Evolutionary conservation across 2,888 invertebrate species (phyloP).

Genomic region (Drosophila monieri): DNA sequence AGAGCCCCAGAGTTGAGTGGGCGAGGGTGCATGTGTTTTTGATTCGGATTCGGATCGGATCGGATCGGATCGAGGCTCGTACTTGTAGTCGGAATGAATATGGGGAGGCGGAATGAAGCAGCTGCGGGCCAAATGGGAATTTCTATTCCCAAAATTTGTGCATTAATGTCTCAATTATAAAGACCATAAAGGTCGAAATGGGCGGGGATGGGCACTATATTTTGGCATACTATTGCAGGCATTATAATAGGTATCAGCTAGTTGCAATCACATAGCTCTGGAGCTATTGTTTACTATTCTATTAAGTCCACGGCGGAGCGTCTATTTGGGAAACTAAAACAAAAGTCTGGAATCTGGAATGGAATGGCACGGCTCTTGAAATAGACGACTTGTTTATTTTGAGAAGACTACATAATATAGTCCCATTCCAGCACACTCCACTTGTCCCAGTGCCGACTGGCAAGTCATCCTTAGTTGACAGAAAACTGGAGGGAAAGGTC

Average conservation of each 20-base stretch:
- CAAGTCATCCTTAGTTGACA: conserved; percentile 12
- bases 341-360: neutral
- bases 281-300: neutral
- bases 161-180: neutral
- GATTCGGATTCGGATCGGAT: conserved; percentile 11
- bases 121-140: conserved; percentile 36
- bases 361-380: neutral
- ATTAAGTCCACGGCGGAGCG: neutral
- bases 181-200: neutral
- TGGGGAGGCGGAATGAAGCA: conserved; percentile 28
- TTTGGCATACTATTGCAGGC: neutral
- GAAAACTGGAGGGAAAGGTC: conserved; percentile 3
- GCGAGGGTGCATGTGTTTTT: conserved; percentile 29
- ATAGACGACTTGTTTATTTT: neutral
- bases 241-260: neutral
- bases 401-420: no score
- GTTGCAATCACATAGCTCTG: neutral
- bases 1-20: conserved; percentile 15
- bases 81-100: neutral
- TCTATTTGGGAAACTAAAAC: neutral
- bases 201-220: neutral
- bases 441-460: conserved; percentile 7
- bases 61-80: neutral
- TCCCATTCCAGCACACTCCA: neutral
- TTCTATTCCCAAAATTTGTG: conserved; percentile 17